Evolutionary conservation across 2,888 invertebrate genomes (phyloP).

Genomic region (Sinhomidia bicolor): DNA sequence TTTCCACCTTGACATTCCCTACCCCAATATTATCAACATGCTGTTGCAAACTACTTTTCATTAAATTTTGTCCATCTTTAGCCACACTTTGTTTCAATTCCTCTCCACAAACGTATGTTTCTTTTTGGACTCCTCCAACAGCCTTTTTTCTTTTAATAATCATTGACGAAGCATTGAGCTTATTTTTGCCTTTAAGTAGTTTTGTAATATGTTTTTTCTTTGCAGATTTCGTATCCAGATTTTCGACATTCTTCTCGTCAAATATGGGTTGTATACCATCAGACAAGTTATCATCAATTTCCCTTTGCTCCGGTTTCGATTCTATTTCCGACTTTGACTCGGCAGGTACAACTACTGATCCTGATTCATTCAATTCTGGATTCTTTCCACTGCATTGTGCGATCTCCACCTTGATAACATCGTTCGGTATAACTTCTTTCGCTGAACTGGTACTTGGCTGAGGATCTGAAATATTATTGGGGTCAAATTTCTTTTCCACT

Average conservation of each 20-base stretch:
- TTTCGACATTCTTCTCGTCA: background rate
- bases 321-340: background rate
- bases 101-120: background rate
- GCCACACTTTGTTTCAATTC: background rate
- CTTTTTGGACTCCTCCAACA: background rate
- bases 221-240: background rate
- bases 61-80: constrained; percentile 31
- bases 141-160: background rate
- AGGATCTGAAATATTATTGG: background rate
- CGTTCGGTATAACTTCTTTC: background rate
- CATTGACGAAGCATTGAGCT: background rate
- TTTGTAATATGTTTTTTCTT: background rate
- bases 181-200: background rate
- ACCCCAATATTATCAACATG: background rate
- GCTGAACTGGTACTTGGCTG: background rate
- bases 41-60: background rate
- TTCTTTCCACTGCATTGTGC: background rate
- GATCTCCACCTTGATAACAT: background rate
- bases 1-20: background rate
- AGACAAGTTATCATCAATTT: background rate
- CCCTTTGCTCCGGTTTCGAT: background rate
- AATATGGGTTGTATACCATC: constrained; percentile 14
- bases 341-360: background rate
- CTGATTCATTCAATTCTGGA: background rate
- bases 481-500: constrained; percentile 45